A percentile compares a stretch with the other conserved stretches of the same genome.
Conservation (phyloP, 2,888 invertebrate genomes). For the Stenodema calcarata region DNA sequence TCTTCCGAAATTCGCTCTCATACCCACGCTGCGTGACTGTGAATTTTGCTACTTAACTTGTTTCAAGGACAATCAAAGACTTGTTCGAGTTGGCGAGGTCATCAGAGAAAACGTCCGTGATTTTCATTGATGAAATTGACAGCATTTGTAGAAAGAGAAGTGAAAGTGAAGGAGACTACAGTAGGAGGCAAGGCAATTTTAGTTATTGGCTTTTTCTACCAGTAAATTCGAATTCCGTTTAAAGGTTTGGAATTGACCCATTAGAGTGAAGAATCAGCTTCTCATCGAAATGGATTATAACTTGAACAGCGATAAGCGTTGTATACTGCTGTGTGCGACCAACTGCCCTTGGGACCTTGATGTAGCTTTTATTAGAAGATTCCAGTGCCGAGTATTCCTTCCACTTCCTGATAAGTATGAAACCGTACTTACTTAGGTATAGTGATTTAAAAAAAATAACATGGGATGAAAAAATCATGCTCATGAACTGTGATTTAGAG, state of each 20-base stretch:
- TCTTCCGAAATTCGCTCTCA: too few relatives aligned
- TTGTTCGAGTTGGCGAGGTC: constrained; percentile 30
- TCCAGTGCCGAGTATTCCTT: constrained; percentile 66
- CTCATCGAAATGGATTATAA: constrained; percentile 50
- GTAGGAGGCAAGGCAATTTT: constrained; percentile 36
- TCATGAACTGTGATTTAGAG: too few relatives aligned
- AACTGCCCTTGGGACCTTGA: constrained; percentile 72
- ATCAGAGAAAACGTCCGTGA: constrained; percentile 61
- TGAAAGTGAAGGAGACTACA: constrained; percentile 56
- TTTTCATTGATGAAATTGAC: constrained; percentile 70
- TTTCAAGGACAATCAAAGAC: constrained; percentile 50
- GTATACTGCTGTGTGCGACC: constrained; percentile 66
- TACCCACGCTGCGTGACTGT: too few relatives aligned
- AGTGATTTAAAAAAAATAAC: too few relatives aligned
- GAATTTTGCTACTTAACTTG: not conserved
- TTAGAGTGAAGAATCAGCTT: constrained; percentile 52
- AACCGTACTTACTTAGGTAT: too few relatives aligned
- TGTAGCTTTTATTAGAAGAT: constrained; percentile 66
- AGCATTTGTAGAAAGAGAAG: constrained; percentile 65
- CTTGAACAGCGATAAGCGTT: not conserved
- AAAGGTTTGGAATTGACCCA: not conserved
- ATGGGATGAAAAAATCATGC: too few relatives aligned
- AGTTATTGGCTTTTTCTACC: too few relatives aligned
- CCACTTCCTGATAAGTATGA: constrained; percentile 65
- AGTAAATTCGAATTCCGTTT: not conserved